phyloP scores from a whole-genome alignment of 1,140 invertebrate species.

The Aphis gossypii region DNA sequence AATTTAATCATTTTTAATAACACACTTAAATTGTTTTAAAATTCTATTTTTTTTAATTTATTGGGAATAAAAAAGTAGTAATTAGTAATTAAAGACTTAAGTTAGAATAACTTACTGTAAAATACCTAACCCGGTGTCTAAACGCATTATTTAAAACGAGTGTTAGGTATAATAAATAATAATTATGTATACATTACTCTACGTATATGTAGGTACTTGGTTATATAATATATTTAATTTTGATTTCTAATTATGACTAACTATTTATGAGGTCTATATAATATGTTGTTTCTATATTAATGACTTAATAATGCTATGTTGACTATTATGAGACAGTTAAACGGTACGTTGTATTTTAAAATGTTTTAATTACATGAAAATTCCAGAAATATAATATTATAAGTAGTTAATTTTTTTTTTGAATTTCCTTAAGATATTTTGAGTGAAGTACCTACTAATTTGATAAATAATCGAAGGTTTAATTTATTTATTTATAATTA shows the following conservation, averaged over 20 bases:
- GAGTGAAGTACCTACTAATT: background rate
- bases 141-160: background rate
- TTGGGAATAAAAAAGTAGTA: too few relatives aligned
- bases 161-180: background rate
- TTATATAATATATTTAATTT: conserved; percentile 12
- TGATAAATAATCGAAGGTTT: background rate
- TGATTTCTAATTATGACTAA: background rate
- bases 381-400: background rate
- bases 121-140: background rate
- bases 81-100: too few relatives aligned
- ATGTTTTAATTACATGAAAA: conserved; percentile 3
- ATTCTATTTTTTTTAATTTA: too few relatives aligned
- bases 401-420: background rate
- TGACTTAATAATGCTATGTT: conserved; percentile 10
- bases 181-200: background rate
- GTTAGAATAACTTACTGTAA: too few relatives aligned
- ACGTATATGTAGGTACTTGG: background rate
- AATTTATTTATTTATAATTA: background rate
- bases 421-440: background rate
- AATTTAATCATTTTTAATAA: background rate
- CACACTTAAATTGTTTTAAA: background rate
- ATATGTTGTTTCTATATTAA: background rate
- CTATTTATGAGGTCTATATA: background rate
- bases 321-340: background rate
- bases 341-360: background rate